Evolutionary conservation across 2,888 invertebrate genomes (phyloP), one percentile per base, ranked within the genome.

Genomic region (Fissipunctia ypsillon): DNA sequence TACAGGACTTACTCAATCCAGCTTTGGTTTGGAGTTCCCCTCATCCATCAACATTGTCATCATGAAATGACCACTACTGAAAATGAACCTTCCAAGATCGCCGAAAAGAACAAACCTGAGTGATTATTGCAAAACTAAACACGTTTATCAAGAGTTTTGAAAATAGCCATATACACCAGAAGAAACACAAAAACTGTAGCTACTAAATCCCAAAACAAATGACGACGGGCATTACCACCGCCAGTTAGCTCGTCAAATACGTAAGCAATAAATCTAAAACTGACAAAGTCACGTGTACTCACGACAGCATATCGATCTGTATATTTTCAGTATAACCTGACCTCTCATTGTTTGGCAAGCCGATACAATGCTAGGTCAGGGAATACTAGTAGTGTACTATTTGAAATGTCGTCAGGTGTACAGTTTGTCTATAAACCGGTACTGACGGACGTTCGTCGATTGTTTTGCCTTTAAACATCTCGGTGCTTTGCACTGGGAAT

Each of bases 381-480:
- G 9, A 22, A 70, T 25, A 25, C 10, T 43, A 6, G 35, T 16
- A 16, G 3, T 19, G 3, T n/a, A n/a, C 31, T 16, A 3, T 6
- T 52, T 19, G 16, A 69, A 10, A 25, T 70, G 25, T 9, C 7
- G 16, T 38, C 22, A 9, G 28, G 67, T 57, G 45, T 76, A 69
- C 64, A 63, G 79, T 60, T 76, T 52, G 64, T 7, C 67, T 73
- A 57, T 80, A 83, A 78, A 83, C 78, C 75, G 80, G 84, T 80
- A 80, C 65, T 14, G 59, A 65, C 64, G 41, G 70, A 79, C 82
- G 84, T 87, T 88, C 86, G 89, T 80, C 84, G 84, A 88, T 90
- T 92, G 92, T 93, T 93, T 93, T 91, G 92, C 88, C 92, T 91
- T 89, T 78, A 84, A 85, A 82, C 76, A 73, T 80, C 73, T 81